Base-by-base conservation (phyloP, 1,140 invertebrate genomes). In the Anadara kagoshimensis region DNA sequence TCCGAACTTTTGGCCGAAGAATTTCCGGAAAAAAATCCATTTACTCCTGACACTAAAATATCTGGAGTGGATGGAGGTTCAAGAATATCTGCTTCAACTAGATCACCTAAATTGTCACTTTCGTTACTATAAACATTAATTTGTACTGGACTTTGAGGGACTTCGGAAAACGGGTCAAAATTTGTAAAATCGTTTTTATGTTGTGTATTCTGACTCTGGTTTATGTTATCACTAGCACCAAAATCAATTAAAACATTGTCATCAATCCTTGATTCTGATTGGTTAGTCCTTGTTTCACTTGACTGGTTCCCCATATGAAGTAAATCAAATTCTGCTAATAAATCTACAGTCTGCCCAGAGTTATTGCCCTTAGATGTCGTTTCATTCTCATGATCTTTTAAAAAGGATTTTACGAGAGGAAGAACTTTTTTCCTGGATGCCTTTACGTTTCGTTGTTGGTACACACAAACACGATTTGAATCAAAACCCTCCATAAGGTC, bases 341-440 rank as follows among this genome's bases (percentile, higher is more conserved):
- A n/a, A n/a, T n/a, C n/a, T n/a, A 36, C 29, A 36, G 2, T 36
- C 29, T 36, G 29, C 7, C 7, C 29, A 36, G 29, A 36, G 29
- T 36, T 36, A 36, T 7, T 36, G 29, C 7, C 7, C 29, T 36
- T 36, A 2, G 29, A 36, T 36, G 29, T 3, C 7, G 29, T 36
- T 10, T 11, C 22, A 49, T 11, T 29, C 49, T 63, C 45, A 63
- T 63, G 26, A 47, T 66, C 51, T 51, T 54, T 44, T 14, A 85
- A 61, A 76, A 81, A 82, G 18, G 63, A 65, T 56, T 78, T 78
- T 24, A 89, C 66, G 11, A 89, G 63, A n/a, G 87, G 87, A 16
- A 88, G 49, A 36, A 89, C 79, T 69, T 81, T 70, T 73, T 89
- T 89, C 18, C 88, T 73, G 0, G 83, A 85, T 0, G 84, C 85